A percentile compares a stretch with the other conserved stretches of the same genome.
These are phyloP conservation scores for Capromys pilorides DNA, from an alignment of 2,797 vertebrate species.

Conservation along the genomic window DNA sequence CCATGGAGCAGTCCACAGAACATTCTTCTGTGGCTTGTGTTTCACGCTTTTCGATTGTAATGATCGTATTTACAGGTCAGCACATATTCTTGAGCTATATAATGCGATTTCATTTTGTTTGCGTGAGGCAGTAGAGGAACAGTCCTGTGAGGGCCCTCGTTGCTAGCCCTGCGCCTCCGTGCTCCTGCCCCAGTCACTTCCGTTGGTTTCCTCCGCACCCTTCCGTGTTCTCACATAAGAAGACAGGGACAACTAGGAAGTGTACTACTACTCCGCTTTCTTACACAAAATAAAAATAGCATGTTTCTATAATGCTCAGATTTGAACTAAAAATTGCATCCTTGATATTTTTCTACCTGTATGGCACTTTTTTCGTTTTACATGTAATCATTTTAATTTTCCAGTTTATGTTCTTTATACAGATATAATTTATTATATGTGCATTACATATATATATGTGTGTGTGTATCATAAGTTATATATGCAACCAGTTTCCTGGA, in stretches of 20 bases:
- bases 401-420: neutral
- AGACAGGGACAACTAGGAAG: neutral
- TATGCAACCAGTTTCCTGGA: neutral
- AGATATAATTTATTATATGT: neutral
- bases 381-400: conserved; percentile 32
- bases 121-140: neutral
- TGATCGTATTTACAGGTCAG: neutral
- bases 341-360: neutral
- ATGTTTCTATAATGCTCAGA: neutral
- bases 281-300: neutral
- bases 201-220: neutral
- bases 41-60: neutral
- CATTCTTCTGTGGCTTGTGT: neutral
- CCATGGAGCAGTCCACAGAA: neutral
- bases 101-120: conserved; percentile 26
- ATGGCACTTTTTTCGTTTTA: neutral
- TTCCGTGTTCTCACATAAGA: neutral
- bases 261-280: neutral
- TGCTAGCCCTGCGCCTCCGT: neutral
- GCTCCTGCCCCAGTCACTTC: neutral
- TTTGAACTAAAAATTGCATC: neutral
- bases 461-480: neutral
- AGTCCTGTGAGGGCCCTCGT: neutral
- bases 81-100: neutral
- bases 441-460: too few relatives aligned